These are phyloP conservation scores for Halyomorpha halys DNA, from an alignment of 1,140 invertebrate species.

Conservation along the genomic window DNA sequence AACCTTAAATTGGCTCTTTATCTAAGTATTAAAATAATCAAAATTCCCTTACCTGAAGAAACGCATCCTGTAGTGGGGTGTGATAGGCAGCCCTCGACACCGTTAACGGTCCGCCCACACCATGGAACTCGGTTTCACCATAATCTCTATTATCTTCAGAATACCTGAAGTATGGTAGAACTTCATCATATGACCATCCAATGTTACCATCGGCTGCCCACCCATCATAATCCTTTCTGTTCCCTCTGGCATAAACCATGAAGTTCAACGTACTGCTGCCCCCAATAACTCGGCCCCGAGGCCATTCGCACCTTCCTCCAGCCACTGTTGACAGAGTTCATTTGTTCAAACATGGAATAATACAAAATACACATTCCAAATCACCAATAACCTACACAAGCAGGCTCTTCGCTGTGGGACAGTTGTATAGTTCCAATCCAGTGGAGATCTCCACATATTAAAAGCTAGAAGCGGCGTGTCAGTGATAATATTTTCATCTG, in stretches of 20 bases:
- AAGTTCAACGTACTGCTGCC: conserved; percentile 75
- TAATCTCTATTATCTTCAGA: conserved; percentile 31
- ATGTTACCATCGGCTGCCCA: conserved; percentile 78
- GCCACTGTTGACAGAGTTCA: not conserved
- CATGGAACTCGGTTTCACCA: not conserved
- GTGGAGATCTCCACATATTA: conserved; percentile 29
- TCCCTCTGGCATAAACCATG: conserved; percentile 80
- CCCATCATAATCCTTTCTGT: conserved; percentile 71
- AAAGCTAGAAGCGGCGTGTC: conserved; percentile 30
- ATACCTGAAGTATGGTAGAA: conserved; percentile 67
- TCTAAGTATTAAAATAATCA: too few relatives aligned
- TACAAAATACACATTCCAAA: not conserved
- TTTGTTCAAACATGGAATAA: not conserved
- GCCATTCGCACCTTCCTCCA: conserved; percentile 42
- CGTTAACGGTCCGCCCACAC: not conserved
- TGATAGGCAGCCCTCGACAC: conserved; percentile 3
- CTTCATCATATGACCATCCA: conserved; percentile 80
- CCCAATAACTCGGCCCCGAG: conserved; percentile 52
- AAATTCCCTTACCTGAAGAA: not conserved
- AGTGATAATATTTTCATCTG: conserved; percentile 31
- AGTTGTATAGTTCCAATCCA: conserved; percentile 39
- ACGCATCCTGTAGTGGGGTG: not conserved
- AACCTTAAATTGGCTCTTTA: too few relatives aligned
- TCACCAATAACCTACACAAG: not conserved
- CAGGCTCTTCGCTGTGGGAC: conserved; percentile 30